A percentile compares a stretch with the other conserved stretches of the same genome.
These are phyloP conservation scores for Pterostichus niger DNA, from an alignment of 2,888 invertebrate genomes.

Conservation along the genomic window DNA sequence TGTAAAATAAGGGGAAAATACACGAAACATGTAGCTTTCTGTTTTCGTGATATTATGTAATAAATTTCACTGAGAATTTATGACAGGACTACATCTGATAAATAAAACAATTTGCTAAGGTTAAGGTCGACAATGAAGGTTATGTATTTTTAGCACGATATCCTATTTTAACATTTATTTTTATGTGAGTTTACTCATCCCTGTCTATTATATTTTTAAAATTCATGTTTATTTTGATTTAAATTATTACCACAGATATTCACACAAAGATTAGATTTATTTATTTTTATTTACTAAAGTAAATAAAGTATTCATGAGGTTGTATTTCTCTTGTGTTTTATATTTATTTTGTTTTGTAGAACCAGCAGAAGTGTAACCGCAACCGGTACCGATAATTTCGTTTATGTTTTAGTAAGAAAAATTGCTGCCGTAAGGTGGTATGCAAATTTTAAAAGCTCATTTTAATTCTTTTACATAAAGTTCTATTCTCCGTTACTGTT, in stretches of 20 bases:
- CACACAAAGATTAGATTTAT: too few species aligned
- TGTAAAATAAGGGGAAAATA: neutral
- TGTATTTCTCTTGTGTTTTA: too few species aligned
- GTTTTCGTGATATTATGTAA: constrained; percentile 27
- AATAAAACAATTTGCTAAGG: constrained; percentile 36
- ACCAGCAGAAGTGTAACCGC: too few species aligned
- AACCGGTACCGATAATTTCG: too few species aligned
- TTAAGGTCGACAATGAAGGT: constrained; percentile 39
- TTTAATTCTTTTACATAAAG: neutral
- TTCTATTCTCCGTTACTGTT: constrained; percentile 2
- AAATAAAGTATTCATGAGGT: too few species aligned
- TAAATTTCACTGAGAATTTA: constrained; percentile 31
- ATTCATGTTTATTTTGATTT: neutral
- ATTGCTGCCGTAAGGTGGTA: too few species aligned
- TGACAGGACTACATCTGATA: constrained; percentile 6
- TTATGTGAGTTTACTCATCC: neutral
- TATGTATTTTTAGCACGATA: constrained; percentile 45
- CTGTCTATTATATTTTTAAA: neutral
- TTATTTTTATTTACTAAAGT: too few species aligned
- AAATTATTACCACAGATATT: neutral
- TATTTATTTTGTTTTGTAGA: too few species aligned
- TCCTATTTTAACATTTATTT: constrained; percentile 19
- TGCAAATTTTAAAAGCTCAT: too few species aligned
- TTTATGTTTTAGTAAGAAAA: too few species aligned
- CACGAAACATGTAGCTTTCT: neutral